Evolutionary conservation across 2,888 invertebrate genomes (phyloP), one percentile per base, ranked within the genome.

Genomic region (Eupsilia transversa): DNA sequence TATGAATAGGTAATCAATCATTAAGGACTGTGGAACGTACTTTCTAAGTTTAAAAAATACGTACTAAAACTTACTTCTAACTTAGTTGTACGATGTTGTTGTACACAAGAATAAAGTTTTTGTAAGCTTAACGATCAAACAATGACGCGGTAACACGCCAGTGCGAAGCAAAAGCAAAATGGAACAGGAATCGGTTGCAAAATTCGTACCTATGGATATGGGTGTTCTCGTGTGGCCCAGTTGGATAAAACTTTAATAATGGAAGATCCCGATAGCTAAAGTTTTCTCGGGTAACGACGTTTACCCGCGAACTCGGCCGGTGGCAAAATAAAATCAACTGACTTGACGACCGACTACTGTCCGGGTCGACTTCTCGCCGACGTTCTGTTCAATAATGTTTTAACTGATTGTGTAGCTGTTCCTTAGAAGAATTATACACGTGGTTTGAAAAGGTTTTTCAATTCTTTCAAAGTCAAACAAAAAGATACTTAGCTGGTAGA

Each of bases 191-290:
- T 88, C 84, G 82, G 84, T 84, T 87, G 74, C 76, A 79, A 86
- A 88, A 88, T 87, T 89, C 83, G 85, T 87, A n/a, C n/a, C n/a
- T n/a, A 90, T 90, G 89, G 87, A 89, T 90, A 91, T 91, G 86
- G 88, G 82, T 79, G 88, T 86, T 86, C 87, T 88, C 87, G 88
- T 83, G 84, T 90, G 89, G 90, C 90, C 89, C 88, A 90, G 89
- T 91, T 91, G 90, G 89, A 91, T 92, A 91, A 92, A 95, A 95
- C 91, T 95, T 95, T 92, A 92, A 93, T 94, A 94, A 93, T 93
- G 90, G 91, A 90, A 91, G 91, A 92, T 90, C 91, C 89, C 91
- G 91, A 93, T 94, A 92, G 92, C 88, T 89, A 87, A 94, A 94
- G 91, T 94, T 93, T 86, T 77, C 83, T 83, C 82, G 84, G 83